Conservation (phyloP, 2,113 vertebrate species). For the Grallaria varia region DNA sequence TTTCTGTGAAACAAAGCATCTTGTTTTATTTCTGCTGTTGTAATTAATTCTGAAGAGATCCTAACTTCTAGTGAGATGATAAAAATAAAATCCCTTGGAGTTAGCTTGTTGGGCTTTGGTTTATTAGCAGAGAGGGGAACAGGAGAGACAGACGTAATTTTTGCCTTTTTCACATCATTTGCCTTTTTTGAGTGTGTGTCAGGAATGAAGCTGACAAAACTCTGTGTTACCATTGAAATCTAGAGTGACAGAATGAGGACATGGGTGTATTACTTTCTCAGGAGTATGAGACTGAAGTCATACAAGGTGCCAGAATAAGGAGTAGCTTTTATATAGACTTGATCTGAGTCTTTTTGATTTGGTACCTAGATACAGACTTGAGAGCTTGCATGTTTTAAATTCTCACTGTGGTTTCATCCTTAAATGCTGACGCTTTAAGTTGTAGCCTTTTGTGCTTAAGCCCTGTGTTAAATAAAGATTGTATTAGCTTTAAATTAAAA, state of each 20-base stretch:
- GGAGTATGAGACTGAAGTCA: neutral
- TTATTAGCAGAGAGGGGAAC: neutral
- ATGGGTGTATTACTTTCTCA: neutral
- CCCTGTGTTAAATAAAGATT: neutral
- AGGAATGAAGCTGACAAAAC: slow-evolving; percentile 10
- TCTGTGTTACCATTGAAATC: neutral
- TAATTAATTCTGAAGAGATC: neutral
- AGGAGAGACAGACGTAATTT: neutral
- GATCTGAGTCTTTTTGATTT: slow-evolving; percentile 1
- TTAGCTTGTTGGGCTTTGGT: neutral
- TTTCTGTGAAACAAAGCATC: neutral
- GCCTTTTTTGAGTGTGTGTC: neutral
- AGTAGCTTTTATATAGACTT: neutral
- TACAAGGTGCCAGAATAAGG: neutral
- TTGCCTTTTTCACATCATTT: neutral
- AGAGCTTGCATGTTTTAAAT: neutral
- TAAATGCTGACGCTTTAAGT: neutral
- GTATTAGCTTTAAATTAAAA: neutral
- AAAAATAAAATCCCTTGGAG: neutral
- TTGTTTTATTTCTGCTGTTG: neutral
- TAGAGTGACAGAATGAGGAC: slow-evolving; percentile 43
- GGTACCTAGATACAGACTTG: neutral
- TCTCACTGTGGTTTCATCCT: neutral
- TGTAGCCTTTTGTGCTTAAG: neutral
- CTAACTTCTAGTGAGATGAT: neutral